A percentile compares a stretch with the other conserved stretches of the same genome.
Evolutionary conservation across 2,888 invertebrate genomes (phyloP).

Genomic region (Pteria penguin): DNA sequence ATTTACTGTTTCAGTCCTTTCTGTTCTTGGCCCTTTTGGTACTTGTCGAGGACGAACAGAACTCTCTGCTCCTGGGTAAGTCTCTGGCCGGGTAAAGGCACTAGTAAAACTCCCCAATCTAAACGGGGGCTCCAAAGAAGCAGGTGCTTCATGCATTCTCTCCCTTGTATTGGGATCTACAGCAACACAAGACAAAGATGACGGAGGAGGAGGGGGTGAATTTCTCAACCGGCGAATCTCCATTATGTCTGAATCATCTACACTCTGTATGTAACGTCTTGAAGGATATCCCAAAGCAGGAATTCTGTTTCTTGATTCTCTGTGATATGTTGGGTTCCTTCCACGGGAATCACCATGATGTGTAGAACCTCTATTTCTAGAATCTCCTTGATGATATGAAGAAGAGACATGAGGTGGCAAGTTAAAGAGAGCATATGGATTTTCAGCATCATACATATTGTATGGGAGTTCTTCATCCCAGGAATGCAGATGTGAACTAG

Average conservation of each 20-base stretch:
- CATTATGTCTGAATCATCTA: no score
- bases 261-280: no score
- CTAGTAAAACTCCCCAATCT: neutral
- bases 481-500: no score
- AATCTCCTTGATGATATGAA: no score
- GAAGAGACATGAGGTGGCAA: conserved; percentile 53
- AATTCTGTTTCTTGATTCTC: neutral
- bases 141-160: neutral
- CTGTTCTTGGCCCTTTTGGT: neutral
- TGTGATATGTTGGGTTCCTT: neutral
- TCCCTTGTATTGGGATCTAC: neutral
- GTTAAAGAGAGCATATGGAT: conserved; percentile 69
- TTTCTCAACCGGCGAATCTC: no score
- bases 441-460: conserved; percentile 52
- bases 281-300: neutral
- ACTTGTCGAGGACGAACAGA: neutral
- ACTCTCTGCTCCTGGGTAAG: conserved; percentile 12
- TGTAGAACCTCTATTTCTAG: neutral
- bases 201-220: conserved; percentile 4
- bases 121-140: neutral
- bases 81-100: conserved; percentile 17
- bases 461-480: conserved; percentile 10
- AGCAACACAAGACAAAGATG: neutral
- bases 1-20: neutral
- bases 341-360: neutral